Evolutionary conservation across 1,140 invertebrate genomes (phyloP).

Genomic region (Platorchestia sp.): DNA sequence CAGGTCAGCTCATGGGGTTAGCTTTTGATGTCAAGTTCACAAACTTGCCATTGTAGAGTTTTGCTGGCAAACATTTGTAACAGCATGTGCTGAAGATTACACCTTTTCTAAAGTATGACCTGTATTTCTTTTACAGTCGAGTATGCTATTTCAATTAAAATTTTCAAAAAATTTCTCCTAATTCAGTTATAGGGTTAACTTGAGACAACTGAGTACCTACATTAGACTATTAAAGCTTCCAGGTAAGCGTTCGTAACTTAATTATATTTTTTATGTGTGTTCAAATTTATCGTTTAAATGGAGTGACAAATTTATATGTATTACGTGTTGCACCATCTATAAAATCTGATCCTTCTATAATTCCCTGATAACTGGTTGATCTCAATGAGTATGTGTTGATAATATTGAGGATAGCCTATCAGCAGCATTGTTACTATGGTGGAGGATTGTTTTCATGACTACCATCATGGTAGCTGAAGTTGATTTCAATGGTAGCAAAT

Average conservation of each 20-base stretch:
- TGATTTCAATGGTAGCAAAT: no score
- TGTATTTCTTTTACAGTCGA: neutral
- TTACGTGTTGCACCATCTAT: no score
- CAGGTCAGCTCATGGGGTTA: constrained; percentile 62
- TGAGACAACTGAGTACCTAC: no score
- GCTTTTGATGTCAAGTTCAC: no score
- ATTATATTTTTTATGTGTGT: neutral
- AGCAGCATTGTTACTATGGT: neutral
- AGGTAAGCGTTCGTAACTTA: neutral
- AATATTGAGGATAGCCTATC: neutral
- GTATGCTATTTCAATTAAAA: neutral
- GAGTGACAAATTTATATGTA: no score
- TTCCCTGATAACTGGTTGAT: neutral
- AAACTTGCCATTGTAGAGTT: neutral
- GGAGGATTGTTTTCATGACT: neutral
- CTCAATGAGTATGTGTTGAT: neutral
- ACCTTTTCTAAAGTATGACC: neutral
- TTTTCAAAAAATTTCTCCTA: no score
- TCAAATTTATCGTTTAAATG: neutral
- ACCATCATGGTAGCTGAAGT: neutral
- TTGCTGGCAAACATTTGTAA: neutral
- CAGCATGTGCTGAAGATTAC: neutral
- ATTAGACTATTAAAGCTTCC: neutral
- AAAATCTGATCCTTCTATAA: no score
- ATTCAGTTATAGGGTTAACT: no score